phyloP scores from a whole-genome alignment of 2,888 invertebrate genomes.

The Folsomia manolachei region DNA sequence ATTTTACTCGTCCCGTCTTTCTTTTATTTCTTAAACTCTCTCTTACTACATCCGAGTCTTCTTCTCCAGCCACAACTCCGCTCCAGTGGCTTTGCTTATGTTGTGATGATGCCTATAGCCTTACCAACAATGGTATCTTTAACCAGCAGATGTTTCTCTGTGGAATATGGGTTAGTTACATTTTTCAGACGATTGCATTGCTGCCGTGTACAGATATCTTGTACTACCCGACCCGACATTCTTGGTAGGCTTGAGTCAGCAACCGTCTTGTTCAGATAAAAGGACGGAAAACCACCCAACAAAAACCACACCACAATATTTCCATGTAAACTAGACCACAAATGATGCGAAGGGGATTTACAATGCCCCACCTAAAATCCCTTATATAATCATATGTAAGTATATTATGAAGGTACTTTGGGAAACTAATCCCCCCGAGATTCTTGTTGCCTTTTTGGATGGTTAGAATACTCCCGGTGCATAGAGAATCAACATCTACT shows the following conservation, averaged over 20 bases:
- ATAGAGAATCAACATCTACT: too few relatives aligned
- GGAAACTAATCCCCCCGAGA: background rate
- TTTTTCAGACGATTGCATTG: background rate
- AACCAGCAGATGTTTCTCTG: constrained; percentile 2
- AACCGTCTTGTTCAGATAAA: background rate
- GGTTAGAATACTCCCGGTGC: too few relatives aligned
- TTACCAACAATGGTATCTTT: background rate
- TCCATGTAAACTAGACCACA: too few relatives aligned
- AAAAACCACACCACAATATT: background rate
- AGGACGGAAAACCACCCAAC: background rate
- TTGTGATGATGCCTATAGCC: background rate
- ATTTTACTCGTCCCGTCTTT: background rate
- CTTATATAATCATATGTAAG: background rate
- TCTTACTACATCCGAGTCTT: background rate
- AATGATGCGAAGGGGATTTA: background rate
- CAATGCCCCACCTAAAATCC: constrained; percentile 2
- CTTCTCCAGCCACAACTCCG: background rate
- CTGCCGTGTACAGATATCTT: background rate
- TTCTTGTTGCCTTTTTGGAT: too few relatives aligned
- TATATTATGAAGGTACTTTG: constrained; percentile 1
- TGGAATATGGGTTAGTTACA: background rate
- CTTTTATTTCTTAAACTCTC: background rate
- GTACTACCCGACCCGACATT: background rate
- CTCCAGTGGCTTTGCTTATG: background rate
- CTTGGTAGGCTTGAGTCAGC: background rate